Evolutionary conservation across 2,797 vertebrate genomes (phyloP).

Genomic region (Manis javanica): DNA sequence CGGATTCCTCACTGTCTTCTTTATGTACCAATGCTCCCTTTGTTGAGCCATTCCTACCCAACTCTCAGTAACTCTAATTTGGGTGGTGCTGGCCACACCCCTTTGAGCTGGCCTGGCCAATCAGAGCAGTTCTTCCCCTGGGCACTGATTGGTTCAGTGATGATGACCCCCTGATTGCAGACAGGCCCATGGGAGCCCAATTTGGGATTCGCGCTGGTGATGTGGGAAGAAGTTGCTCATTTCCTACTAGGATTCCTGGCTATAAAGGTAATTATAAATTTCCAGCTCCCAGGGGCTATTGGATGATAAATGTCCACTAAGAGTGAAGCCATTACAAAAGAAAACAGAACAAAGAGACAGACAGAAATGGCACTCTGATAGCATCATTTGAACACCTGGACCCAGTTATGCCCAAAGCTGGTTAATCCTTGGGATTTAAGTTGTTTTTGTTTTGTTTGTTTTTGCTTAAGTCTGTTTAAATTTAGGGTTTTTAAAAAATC

Average conservation of each 20-base stretch:
- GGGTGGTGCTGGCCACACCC: neutral
- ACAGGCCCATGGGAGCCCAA: neutral
- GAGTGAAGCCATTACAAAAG: neutral
- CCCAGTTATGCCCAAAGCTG: neutral
- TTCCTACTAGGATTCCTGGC: neutral
- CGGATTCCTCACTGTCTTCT: neutral
- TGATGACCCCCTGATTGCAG: neutral
- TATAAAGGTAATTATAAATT: neutral
- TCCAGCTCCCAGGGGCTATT: neutral
- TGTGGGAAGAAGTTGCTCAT: neutral
- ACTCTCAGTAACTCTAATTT: neutral
- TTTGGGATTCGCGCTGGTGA: neutral
- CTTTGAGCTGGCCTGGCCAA: neutral
- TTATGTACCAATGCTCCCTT: neutral
- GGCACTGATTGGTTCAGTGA: neutral
- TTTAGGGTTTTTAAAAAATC: neutral
- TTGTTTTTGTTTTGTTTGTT: neutral
- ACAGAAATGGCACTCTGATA: neutral
- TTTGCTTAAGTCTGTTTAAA: neutral
- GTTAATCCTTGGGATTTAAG: neutral
- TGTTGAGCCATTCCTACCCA: neutral
- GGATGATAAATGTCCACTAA: neutral
- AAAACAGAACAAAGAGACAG: neutral
- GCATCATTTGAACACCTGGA: neutral
- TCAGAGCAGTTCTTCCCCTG: neutral